These are phyloP conservation scores for Drosophila seguyi DNA, from an alignment of 1,140 invertebrate genomes.

Conservation along the genomic window DNA sequence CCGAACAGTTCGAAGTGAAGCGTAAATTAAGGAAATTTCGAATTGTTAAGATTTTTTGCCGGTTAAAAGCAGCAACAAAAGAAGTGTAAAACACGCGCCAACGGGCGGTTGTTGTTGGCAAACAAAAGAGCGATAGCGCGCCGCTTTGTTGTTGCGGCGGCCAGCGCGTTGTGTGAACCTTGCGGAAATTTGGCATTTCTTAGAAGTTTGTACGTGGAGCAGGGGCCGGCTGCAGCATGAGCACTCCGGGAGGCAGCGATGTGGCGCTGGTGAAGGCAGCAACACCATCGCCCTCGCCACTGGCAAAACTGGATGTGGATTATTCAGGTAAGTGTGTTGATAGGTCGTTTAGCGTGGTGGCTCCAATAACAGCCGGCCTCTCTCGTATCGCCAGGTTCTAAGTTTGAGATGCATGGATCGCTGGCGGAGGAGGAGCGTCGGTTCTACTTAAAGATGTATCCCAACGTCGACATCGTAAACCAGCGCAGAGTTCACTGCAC, in stretches of 20 bases:
- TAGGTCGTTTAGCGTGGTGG: neutral
- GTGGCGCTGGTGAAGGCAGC: constrained; percentile 18
- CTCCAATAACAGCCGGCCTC: neutral
- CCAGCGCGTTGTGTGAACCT: constrained; percentile 2
- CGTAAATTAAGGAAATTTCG: neutral
- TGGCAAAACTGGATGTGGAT: constrained; percentile 55
- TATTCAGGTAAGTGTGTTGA: constrained; percentile 46
- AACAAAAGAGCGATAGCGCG: constrained; percentile 21
- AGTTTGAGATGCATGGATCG: constrained; percentile 86
- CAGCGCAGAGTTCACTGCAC: constrained; percentile 89
- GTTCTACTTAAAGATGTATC: constrained; percentile 81
- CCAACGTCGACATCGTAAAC: constrained; percentile 86
- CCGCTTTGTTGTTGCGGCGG: constrained; percentile 25
- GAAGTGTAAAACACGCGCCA: neutral
- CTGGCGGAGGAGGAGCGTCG: constrained; percentile 86
- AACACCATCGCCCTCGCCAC: constrained; percentile 52
- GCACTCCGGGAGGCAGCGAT: constrained; percentile 39
- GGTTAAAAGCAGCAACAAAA: constrained; percentile 1
- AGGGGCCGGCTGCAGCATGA: constrained; percentile 35
- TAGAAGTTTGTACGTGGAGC: constrained; percentile 30
- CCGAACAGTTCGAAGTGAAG: neutral
- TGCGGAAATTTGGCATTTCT: constrained; percentile 1
- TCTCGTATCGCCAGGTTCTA: constrained; percentile 27
- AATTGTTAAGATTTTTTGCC: constrained; percentile 1
- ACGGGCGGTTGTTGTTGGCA: constrained; percentile 4